Conservation (phyloP, 2,888 invertebrate genomes). For the Apamea monoglypha region DNA sequence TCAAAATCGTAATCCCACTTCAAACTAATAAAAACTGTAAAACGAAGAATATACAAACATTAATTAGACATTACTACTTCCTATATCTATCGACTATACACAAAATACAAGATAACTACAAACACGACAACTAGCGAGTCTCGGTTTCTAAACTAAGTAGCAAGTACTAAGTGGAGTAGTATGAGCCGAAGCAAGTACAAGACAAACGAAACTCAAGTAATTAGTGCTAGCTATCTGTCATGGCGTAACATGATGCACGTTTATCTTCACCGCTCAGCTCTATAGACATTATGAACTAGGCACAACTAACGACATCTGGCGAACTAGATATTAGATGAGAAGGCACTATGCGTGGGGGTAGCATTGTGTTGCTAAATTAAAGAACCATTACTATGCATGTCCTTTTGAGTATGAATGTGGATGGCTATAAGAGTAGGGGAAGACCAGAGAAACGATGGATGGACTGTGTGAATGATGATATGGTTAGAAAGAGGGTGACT, state of each 20-base stretch:
- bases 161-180: slow-evolving; percentile 46
- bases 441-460: no score
- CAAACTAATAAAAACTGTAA: neutral
- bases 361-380: neutral
- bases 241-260: slow-evolving; percentile 52
- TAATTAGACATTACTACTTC: neutral
- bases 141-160: slow-evolving; percentile 55
- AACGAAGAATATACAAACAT: neutral
- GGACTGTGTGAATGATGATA: no score
- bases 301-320: slow-evolving; percentile 44
- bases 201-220: slow-evolving; percentile 65
- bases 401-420: neutral
- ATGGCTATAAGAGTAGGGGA: no score
- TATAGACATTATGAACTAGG: slow-evolving; percentile 55
- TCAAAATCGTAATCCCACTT: neutral
- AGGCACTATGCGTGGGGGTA: slow-evolving; percentile 4
- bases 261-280: slow-evolving; percentile 52
- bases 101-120: slow-evolving; percentile 23
- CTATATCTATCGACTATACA: neutral
- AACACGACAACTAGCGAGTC: slow-evolving; percentile 39
- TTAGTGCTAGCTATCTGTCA: slow-evolving; percentile 61
- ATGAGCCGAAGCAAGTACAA: slow-evolving; percentile 52
- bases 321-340: slow-evolving; percentile 32
- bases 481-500: no score
- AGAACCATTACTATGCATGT: neutral